These are phyloP conservation scores for Conops quadrifasciatus DNA, from an alignment of 2,888 invertebrate species.

Conservation along the genomic window DNA sequence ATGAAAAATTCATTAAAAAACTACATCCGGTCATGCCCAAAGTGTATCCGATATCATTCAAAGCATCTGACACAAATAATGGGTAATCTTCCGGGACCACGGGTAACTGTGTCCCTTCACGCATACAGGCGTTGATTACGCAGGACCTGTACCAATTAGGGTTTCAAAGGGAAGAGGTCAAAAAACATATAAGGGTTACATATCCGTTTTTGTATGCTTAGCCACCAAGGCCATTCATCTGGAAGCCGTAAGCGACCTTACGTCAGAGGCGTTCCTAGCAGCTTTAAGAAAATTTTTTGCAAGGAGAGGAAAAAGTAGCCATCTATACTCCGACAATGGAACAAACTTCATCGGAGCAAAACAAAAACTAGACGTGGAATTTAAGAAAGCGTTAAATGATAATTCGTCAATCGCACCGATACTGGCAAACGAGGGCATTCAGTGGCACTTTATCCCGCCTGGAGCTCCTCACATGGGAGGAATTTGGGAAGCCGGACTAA, in stretches of 20 bases:
- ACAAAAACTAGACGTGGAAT: neutral
- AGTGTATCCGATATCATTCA: too few relatives aligned
- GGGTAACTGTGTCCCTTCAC: slow-evolving; percentile 20
- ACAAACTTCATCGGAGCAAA: slow-evolving; percentile 12
- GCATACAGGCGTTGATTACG: slow-evolving; percentile 24
- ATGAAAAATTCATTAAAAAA: too few relatives aligned
- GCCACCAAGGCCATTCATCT: too few relatives aligned
- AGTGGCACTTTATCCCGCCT: neutral
- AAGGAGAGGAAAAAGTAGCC: slow-evolving; percentile 38
- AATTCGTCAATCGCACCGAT: neutral
- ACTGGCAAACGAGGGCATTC: slow-evolving; percentile 3
- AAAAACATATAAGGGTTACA: slow-evolving; percentile 18
- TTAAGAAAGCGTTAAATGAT: neutral
- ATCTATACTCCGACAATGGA: slow-evolving; percentile 15
- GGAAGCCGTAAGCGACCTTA: too few relatives aligned
- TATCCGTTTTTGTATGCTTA: too few relatives aligned
- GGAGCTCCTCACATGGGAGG: neutral
- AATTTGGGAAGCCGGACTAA: slow-evolving; percentile 4
- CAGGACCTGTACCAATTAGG: neutral
- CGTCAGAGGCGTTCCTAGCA: too few relatives aligned
- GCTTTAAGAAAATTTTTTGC: too few relatives aligned
- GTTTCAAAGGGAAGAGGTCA: neutral
- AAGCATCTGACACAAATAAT: too few relatives aligned
- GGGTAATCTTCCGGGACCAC: too few relatives aligned
- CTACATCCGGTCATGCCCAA: too few relatives aligned